These are phyloP conservation scores for Colistium nudipinnis DNA, from an alignment of 2,113 vertebrate genomes.

Conservation along the genomic window DNA sequence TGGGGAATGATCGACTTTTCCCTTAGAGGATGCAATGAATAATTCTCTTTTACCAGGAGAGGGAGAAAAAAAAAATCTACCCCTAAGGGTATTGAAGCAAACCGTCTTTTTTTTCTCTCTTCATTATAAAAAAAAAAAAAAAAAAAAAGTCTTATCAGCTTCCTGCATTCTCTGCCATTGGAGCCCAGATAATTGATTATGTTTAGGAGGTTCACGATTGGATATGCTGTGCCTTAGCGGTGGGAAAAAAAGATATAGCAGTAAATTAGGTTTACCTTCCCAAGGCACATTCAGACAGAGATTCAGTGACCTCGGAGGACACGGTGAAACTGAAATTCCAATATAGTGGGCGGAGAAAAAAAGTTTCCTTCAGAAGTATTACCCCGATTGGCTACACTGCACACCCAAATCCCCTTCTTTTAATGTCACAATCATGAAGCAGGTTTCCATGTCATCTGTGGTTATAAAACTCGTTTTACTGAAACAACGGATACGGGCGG, in stretches of 20 bases:
- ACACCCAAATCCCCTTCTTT: conserved; percentile 38
- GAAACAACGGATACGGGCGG: not conserved
- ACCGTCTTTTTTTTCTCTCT: conserved; percentile 79
- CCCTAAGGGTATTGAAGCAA: conserved; percentile 75
- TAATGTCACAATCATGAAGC: conserved; percentile 34
- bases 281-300: conserved; percentile 67
- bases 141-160: conserved; percentile 81
- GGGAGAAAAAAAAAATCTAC: conserved; percentile 60
- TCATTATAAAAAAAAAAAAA: conserved; percentile 75
- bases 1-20: conserved; percentile 74
- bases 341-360: conserved; percentile 42
- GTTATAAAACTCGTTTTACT: conserved; percentile 33
- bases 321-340: conserved; percentile 68
- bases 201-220: conserved; percentile 78
- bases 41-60: conserved; percentile 73
- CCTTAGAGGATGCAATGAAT: conserved; percentile 76
- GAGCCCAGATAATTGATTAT: conserved; percentile 82
- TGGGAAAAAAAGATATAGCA: conserved; percentile 76
- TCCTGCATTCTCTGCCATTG: conserved; percentile 77
- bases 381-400: conserved; percentile 48
- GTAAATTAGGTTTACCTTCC: conserved; percentile 83
- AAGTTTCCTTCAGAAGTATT: conserved; percentile 53
- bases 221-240: conserved; percentile 65
- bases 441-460: conserved; percentile 26
- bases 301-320: conserved; percentile 77